Conservation (phyloP, 1,140 invertebrate species). For the Cecropterus lyciades region DNA sequence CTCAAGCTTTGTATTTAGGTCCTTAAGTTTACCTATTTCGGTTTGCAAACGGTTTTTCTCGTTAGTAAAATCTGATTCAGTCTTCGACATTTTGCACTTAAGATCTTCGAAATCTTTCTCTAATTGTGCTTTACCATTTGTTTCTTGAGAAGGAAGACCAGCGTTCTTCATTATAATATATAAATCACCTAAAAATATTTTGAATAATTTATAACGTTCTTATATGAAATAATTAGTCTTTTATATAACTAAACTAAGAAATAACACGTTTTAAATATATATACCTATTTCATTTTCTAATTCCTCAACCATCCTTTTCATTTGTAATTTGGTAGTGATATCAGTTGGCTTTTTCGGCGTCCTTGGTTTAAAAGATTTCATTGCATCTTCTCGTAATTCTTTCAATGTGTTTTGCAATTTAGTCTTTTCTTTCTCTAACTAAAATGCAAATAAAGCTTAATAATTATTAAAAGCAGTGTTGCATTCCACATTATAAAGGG, state of each 20-base stretch:
- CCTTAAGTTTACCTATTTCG: constrained; percentile 82
- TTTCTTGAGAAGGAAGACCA: constrained; percentile 83
- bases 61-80: constrained; percentile 80
- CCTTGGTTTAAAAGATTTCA: constrained; percentile 86
- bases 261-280: too few species aligned
- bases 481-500: neutral
- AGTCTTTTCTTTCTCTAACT: constrained; percentile 86
- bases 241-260: too few species aligned
- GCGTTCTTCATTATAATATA: constrained; percentile 86
- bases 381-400: constrained; percentile 86
- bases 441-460: constrained; percentile 24
- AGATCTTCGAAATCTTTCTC: constrained; percentile 81
- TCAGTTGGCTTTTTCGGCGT: constrained; percentile 89
- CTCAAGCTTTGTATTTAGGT: constrained; percentile 76
- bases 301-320: constrained; percentile 92
- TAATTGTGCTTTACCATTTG: constrained; percentile 68
- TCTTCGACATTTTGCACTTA: constrained; percentile 78
- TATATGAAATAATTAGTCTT: too few species aligned
- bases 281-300: constrained; percentile 92
- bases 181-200: constrained; percentile 85
- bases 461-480: neutral
- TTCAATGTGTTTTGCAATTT: constrained; percentile 86
- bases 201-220: too few species aligned
- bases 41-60: constrained; percentile 82
- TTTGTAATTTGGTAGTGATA: constrained; percentile 88